Evolutionary conservation across 2,797 vertebrate genomes (phyloP).

Genomic region (Dendrocincla fuliginosa): DNA sequence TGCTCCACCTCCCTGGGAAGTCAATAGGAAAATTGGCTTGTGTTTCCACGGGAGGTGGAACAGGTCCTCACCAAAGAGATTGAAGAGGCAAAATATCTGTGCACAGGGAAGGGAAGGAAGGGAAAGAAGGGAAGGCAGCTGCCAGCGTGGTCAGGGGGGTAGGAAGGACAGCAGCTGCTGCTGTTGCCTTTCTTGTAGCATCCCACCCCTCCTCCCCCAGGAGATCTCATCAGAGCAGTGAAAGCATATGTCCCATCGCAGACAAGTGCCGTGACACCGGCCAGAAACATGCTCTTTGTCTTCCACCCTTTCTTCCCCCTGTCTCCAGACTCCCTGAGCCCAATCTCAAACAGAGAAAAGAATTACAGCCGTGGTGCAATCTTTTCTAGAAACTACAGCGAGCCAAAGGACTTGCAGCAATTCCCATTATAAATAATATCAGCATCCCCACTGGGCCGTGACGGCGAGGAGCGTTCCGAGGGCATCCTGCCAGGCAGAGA

Average conservation of each 20-base stretch:
- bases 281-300: constrained; percentile 5
- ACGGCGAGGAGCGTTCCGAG: neutral
- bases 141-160: neutral
- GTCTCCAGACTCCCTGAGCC: neutral
- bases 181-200: neutral
- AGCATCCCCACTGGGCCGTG: neutral
- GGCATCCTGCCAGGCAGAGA: neutral
- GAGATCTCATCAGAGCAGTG: constrained; percentile 17
- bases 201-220: neutral
- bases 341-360: neutral
- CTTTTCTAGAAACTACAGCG: neutral
- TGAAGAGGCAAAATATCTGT: neutral
- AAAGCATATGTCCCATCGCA: constrained; percentile 24
- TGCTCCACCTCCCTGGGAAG: neutral
- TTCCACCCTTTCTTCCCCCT: neutral
- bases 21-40: constrained; percentile 20
- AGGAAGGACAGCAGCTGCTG: constrained; percentile 65
- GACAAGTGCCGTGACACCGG: constrained; percentile 13
- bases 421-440: constrained; percentile 29
- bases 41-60: neutral
- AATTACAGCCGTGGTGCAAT: neutral
- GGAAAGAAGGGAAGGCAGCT: neutral
- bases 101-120: neutral
- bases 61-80: neutral
- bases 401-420: constrained; percentile 15